Percentiles rank a stretch among this genome's conserved stretches.
Conservation (phyloP, 2,797 vertebrate species). For the Rhadinocentrus ornatus region DNA sequence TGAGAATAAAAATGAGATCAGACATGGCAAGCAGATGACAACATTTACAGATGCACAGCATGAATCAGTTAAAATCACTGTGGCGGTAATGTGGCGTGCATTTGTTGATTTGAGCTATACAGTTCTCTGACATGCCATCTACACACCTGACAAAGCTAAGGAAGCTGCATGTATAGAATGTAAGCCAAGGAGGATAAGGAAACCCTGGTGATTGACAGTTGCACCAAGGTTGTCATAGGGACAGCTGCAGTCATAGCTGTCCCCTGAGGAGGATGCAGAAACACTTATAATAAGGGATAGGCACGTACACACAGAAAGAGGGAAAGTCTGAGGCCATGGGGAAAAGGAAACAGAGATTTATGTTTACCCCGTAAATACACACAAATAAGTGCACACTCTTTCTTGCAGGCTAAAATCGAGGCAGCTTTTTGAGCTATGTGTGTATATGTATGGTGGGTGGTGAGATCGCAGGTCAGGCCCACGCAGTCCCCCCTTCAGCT, state of each 20-base stretch:
- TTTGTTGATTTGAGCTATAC: conserved; percentile 49
- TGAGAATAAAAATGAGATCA: conserved; percentile 24
- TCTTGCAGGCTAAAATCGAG: conserved; percentile 51
- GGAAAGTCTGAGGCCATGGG: conserved; percentile 15
- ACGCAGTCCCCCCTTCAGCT: conserved; percentile 81
- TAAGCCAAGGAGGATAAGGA: conserved; percentile 54
- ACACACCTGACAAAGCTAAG: conserved; percentile 65
- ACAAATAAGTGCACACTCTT: conserved; percentile 21
- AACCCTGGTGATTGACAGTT: conserved; percentile 63
- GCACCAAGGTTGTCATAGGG: conserved; percentile 76
- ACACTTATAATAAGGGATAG: conserved; percentile 61
- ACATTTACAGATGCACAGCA: conserved; percentile 7
- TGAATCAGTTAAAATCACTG: conserved; percentile 40
- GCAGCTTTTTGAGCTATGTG: conserved; percentile 49
- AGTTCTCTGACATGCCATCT: conserved; percentile 56
- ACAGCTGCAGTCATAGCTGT: conserved; percentile 66
- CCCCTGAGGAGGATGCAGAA: conserved; percentile 68
- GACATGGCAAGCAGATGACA: conserved; percentile 48
- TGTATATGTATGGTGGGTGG: conserved; percentile 72
- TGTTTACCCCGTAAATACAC: conserved; percentile 47
- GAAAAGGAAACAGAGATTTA: conserved; percentile 41
- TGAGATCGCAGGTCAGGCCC: conserved; percentile 83
- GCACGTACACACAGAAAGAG: conserved; percentile 31
- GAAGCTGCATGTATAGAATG: conserved; percentile 43
- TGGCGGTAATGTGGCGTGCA: conserved; percentile 20